Base-by-base conservation (phyloP, 2,888 invertebrate genomes). In the Meteorus cinctellus region DNA sequence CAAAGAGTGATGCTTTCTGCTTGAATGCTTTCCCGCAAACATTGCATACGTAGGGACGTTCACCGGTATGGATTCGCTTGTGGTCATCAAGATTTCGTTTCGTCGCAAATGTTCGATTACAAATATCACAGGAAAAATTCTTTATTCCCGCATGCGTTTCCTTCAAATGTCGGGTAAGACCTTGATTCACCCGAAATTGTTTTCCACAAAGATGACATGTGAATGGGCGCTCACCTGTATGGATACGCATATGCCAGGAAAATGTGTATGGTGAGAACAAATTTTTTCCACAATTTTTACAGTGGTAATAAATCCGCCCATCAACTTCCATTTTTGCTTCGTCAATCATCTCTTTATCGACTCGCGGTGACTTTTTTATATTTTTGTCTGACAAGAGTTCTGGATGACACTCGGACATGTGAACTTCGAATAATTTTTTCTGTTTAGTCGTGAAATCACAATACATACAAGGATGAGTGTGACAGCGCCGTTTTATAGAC, bases 121-220 rank as follows among this genome's bases (percentile, higher is more conserved):
- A 93, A 31, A 91, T 82, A 74, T 91, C 90, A 87, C 94, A 94
- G 0, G 91, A 86, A 85, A 92, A 92, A 19, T 92, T 92, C 78
- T 92, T 92, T 4, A 92, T 90, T 2, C 92, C 91, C 80, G 92
- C 92, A 88, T 94, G 94, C 2, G 93, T 93, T 81, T 93, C 93
- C 29, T 91, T 90, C 31, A 94, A 82, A 83, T 94, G 94, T 1
- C 94, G 90, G 65, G 91, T 91, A 34, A 94, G 87, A 0, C 93
- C 93, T 87, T 92, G 92, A 19, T 92, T 92, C n/a, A 93, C 92
- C 29, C 94, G 90, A 88, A 94, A 94, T 84, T 92, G 92, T 81
- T 93, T 93, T 2, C 93, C 94, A 85, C 94, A 94, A 27, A 93
- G 84, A 86, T 94, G 93, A 83, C 94, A 94, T 1, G 93, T 92